Evolutionary conservation across 2,113 vertebrate species (phyloP).

Genomic region (Xiphophorus hellerii): DNA sequence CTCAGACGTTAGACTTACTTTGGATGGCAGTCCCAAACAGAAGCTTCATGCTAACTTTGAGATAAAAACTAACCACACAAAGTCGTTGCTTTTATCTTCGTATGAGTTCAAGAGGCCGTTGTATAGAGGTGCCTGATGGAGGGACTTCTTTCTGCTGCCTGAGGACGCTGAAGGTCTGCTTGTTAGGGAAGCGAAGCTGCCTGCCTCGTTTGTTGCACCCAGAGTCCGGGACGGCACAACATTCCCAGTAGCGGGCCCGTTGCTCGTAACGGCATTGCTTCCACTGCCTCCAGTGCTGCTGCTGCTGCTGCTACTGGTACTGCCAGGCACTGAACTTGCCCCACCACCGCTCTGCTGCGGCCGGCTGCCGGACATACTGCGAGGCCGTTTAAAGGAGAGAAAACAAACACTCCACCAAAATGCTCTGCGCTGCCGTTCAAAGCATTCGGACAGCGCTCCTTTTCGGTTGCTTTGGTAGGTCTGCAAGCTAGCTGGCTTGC

Average conservation of each 20-base stretch:
- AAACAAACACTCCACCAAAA: conserved; percentile 52
- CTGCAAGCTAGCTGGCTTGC: conserved; percentile 48
- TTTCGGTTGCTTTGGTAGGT: conserved; percentile 44
- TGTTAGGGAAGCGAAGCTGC: conserved; percentile 55
- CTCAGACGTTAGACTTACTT: background rate
- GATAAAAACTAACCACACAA: conserved; percentile 88
- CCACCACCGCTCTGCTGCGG: conserved; percentile 70
- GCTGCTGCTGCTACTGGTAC: conserved; percentile 46
- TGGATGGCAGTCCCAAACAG: background rate
- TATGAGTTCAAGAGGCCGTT: conserved; percentile 97
- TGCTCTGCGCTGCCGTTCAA: conserved; percentile 58
- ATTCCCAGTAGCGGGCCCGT: conserved; percentile 71
- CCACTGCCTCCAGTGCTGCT: conserved; percentile 53
- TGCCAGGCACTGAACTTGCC: conserved; percentile 77
- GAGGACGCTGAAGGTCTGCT: conserved; percentile 71
- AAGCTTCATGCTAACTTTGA: background rate
- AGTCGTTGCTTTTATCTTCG: conserved; percentile 98
- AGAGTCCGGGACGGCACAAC: conserved; percentile 73
- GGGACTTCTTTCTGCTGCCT: conserved; percentile 87
- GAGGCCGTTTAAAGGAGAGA: conserved; percentile 52
- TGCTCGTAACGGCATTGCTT: conserved; percentile 62
- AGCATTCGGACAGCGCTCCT: conserved; percentile 73
- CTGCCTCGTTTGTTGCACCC: conserved; percentile 62
- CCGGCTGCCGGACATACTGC: conserved; percentile 78
- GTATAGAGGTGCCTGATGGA: conserved; percentile 87